Evolutionary conservation across 2,888 invertebrate genomes (phyloP), one percentile per base, ranked within the genome.

Genomic region (Dynastes grantii): DNA sequence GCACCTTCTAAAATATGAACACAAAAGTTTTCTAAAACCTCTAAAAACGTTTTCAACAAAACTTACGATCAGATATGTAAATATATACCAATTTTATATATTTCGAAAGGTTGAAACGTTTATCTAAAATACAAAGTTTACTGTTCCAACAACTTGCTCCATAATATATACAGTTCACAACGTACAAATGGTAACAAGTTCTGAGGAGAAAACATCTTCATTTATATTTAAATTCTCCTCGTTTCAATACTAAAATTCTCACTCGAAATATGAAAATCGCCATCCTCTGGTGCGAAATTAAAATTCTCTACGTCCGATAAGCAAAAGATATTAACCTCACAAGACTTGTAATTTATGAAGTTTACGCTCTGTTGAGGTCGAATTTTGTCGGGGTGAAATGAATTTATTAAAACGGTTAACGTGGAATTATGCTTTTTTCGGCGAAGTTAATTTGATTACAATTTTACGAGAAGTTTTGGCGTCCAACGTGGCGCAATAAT

Each of bases 401-500:
- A 73, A 58, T 73, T 73, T 73, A 73, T 73, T 73, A 73, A 73
- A 55, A 73, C 37, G 2, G 73, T 40, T 58, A 73, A 58, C 40
- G n/a, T 16, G 58, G 22, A 73, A 58, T 73, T 73, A 73, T 40
- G 53, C 70, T 29, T 70, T 70, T 70, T 58, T 16, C 9, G 2
- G 16, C 3, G 13, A 2, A 58, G 16, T 27, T 58, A 73, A 73
- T 73, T 58, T 40, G 40, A 58, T 73, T 55, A 37, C 37, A 58
- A 40, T 73, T 58, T 73, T 58, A 13, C 58, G 58, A 58, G n/a
- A 63, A 63, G 29, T 61, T 16, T 22, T 22, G 11, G n/a, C 29
- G 8, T 9, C 32, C 29, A 32, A 32, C 63, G n/a, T 29, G 11
- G 13, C 16, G 16, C 27, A 29, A 49, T 51, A 68, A 68, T 68